phyloP scores from a whole-genome alignment of 2,888 invertebrate genomes.

The Noctua janthe region DNA sequence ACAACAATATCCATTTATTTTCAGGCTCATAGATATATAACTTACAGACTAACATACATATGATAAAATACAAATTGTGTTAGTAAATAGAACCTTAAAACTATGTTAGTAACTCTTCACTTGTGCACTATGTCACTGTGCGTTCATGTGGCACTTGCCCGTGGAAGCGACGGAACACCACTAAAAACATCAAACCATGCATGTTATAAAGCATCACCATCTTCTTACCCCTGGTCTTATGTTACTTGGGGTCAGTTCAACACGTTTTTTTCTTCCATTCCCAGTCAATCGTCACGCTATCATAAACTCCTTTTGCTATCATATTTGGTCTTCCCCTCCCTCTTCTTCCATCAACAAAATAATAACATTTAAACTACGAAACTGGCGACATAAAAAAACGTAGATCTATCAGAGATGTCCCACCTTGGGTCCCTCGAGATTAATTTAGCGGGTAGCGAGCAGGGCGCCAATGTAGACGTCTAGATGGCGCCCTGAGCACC shows the following conservation, averaged over 20 bases:
- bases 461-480: constrained; percentile 89
- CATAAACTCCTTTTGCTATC: not conserved
- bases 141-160: too few species aligned
- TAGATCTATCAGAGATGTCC: constrained; percentile 63
- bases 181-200: too few species aligned
- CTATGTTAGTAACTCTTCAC: too few species aligned
- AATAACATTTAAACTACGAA: not conserved
- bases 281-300: not conserved
- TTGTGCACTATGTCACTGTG: too few species aligned
- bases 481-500: constrained; percentile 87
- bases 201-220: not conserved
- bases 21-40: too few species aligned
- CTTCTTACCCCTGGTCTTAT: not conserved
- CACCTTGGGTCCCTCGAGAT: constrained; percentile 79
- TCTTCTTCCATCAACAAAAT: not conserved
- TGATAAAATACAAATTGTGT: too few species aligned
- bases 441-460: constrained; percentile 81
- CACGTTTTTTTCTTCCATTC: not conserved
- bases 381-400: constrained; percentile 54
- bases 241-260: not conserved
- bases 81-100: too few species aligned
- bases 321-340: not conserved
- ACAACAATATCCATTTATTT: too few species aligned
- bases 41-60: too few species aligned
- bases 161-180: too few species aligned